These are phyloP conservation scores for Tarsius wallacei DNA, from an alignment of 2,797 vertebrate genomes.

Conservation along the genomic window DNA sequence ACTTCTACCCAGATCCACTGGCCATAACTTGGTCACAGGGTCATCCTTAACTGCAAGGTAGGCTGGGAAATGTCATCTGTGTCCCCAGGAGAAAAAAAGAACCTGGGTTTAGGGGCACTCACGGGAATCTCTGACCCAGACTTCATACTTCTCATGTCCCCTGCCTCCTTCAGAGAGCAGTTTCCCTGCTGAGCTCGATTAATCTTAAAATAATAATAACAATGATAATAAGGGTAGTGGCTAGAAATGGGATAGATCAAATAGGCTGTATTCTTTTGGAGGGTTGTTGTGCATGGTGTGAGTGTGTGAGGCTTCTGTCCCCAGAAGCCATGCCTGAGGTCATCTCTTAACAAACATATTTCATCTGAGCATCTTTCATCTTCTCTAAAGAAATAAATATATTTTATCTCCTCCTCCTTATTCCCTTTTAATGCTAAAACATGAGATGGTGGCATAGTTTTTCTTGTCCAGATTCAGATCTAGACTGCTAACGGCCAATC, in stretches of 20 bases:
- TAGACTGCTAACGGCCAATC: background rate
- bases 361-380: background rate
- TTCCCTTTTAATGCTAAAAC: background rate
- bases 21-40: background rate
- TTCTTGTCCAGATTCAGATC: slow-evolving; percentile 17
- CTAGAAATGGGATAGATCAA: background rate
- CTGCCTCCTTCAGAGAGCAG: background rate
- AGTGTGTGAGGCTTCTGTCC: background rate
- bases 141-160: background rate
- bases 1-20: background rate
- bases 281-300: background rate
- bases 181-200: background rate
- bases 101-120: background rate
- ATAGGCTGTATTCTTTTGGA: background rate
- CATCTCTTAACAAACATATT: background rate
- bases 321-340: background rate
- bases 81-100: background rate
- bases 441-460: background rate
- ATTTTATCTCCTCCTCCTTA: background rate
- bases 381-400: background rate
- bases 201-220: background rate
- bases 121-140: background rate
- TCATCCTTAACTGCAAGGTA: background rate
- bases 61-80: background rate
- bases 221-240: background rate